Base-by-base conservation (phyloP, 2,797 vertebrate genomes). In the Liasis olivaceus region DNA sequence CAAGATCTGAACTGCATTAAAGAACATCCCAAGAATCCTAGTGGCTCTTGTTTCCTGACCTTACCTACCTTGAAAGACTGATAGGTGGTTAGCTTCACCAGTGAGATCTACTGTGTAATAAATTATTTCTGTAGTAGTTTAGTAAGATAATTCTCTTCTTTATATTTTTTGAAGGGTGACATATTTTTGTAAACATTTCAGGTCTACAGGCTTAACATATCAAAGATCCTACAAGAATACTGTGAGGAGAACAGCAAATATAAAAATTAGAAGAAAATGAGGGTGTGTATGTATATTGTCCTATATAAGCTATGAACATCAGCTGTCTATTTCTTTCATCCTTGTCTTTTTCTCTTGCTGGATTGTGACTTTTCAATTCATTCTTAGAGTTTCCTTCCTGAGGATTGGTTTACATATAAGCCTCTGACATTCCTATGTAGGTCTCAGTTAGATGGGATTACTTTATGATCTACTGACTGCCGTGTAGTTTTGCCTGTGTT, bases 21-120 rank as follows among this genome's bases (percentile, higher is more conserved):
- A 9, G 22, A 81, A 81, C 9, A 81, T 81, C 47, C 20, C 72
- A 47, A 81, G 72, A 47, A 11, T 81, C 20, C 1, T 42, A 8
- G 3, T 22, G 72, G 42, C 42, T 42, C 17, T 42, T 72, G 69
- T 13, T n/a, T 36, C 17, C 22, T 22, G n/a, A 42, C 17, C 36
- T 77, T 77, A 42, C 20, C 36, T 47, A 81, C 20, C 9, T 81
- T 47, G 72, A 81, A 81, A 81, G 42, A 47, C 20, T 24, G 42
- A 9, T 47, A 93, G 22, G 87, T 66, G 58, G 54, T 89, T 94
- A 95, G 95, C 93, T 95, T 81, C 60, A 90, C 84, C 14, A 93
- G 47, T 59, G 42, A 0, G 0, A 47, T 92, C 17, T 69, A 26
- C 2, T 13, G 0, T n/a, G 13, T 7, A 66, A 36, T 93, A 91